Percentiles rank a stretch among this genome's conserved stretches.
Evolutionary conservation across 2,113 vertebrate species (phyloP).

Genomic region (Pedetes capensis): DNA sequence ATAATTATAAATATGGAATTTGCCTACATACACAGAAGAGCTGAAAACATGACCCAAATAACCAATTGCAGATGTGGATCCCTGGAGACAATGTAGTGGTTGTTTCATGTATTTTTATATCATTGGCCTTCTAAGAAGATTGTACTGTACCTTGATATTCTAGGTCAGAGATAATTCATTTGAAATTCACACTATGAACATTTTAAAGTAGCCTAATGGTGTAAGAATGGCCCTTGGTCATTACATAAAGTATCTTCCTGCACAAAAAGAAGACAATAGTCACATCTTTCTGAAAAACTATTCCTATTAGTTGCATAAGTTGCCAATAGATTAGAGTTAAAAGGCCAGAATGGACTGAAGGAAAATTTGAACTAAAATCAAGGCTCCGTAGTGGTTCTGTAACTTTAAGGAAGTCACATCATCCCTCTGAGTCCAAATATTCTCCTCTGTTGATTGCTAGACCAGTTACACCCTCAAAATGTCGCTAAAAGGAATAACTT

Average conservation of each 20-base stretch:
- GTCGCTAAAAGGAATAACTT: neutral
- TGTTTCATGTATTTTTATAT: neutral
- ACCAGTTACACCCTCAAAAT: neutral
- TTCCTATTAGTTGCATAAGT: neutral
- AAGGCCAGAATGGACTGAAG: neutral
- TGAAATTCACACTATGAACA: neutral
- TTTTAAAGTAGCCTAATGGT: neutral
- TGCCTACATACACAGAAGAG: neutral
- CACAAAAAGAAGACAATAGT: neutral
- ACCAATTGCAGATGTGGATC: neutral
- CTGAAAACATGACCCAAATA: slow-evolving; percentile 44
- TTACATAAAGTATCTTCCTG: neutral
- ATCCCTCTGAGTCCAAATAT: neutral
- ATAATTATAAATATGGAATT: slow-evolving; percentile 33
- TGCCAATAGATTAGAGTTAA: neutral
- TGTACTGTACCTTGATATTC: neutral
- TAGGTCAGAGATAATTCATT: neutral
- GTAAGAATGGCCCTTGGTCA: neutral
- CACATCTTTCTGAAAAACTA: neutral
- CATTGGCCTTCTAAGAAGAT: neutral
- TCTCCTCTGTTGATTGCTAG: neutral
- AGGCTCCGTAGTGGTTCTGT: neutral
- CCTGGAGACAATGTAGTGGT: neutral
- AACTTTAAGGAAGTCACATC: neutral
- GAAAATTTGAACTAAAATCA: neutral